Base-by-base conservation (phyloP, 1,140 invertebrate species). In the Druon quercuslanigerum region DNA sequence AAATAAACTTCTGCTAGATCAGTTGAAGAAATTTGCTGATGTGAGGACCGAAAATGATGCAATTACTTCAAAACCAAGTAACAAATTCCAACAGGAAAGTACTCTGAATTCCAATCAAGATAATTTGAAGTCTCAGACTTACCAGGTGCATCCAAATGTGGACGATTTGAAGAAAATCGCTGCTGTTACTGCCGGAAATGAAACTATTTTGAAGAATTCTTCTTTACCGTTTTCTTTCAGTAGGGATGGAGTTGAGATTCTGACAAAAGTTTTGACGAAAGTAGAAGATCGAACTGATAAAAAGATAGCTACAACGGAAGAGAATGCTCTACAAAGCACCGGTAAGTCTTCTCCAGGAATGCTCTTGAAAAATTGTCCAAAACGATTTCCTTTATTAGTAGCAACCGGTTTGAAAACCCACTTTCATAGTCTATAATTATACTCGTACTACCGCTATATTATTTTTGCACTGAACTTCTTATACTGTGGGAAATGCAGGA, bases 261-360 rank as follows among this genome's bases (percentile, higher is more conserved):
- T 94, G 66, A 95, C 94, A 0, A 95, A 95, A 90, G 92, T 94
- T 11, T 92, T 93, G 56, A 94, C 93, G 71, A 95, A 94, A 86
- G 84, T 90, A 51, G 92, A 91, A 4, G 86, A 89, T 78, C 77
- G 82, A 2, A 72, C 71, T 12, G 79, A 87, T 46, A 84, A 87
- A 46, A 82, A 80, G 77, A 85, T 82, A 0, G 82, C 75, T 6
- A 86, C 84, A 81, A 83, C 86, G 71, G 82, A 92, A 87, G 89
- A 92, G 84, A 91, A 92, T 71, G 2, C 33, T 25, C 25, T 66
- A 6, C 60, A 66, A n/a, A 66, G 33, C n/a, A 66, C 60, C 16
- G 60, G 60, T 66, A 25, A 66, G 60, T 14, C 14, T 40, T 54
- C 17, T 46, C 2, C 0, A 46, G 7, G 40, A 46, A 46, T 46